Evolutionary conservation across 2,888 invertebrate species (phyloP).

Genomic region (Tinea semifulvella): DNA sequence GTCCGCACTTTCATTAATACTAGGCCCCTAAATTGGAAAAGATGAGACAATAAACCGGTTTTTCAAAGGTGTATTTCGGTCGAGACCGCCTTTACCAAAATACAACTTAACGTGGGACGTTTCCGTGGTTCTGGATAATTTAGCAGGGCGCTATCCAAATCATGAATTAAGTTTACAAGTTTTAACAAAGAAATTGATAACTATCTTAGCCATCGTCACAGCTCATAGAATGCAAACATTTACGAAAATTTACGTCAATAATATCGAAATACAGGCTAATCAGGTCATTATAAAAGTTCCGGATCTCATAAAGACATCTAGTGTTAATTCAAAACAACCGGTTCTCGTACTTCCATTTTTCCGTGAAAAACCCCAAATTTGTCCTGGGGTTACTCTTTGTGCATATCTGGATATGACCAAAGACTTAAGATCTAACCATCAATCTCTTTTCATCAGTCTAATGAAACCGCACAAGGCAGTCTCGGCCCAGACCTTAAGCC

Average conservation of each 20-base stretch:
- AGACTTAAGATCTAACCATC: not conserved
- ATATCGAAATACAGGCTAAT: constrained; percentile 14
- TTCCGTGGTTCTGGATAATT: constrained; percentile 17
- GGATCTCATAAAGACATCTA: constrained; percentile 16
- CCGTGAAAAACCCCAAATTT: constrained; percentile 18
- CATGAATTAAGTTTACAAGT: constrained; percentile 15
- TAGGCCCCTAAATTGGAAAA: constrained; percentile 13
- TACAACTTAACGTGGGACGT: constrained; percentile 28
- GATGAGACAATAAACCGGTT: constrained; percentile 16
- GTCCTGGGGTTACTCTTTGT: constrained; percentile 17
- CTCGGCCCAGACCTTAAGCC: constrained; percentile 20
- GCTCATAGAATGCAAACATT: constrained; percentile 21
- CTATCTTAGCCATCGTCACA: constrained; percentile 21
- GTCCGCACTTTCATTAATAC: constrained; percentile 18
- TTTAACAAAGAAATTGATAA: constrained; percentile 21
- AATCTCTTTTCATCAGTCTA: constrained; percentile 15
- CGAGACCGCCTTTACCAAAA: constrained; percentile 19
- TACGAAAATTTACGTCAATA: constrained; percentile 19
- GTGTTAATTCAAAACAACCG: constrained; percentile 16
- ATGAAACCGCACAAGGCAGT: constrained; percentile 17
- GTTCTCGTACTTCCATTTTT: constrained; percentile 18
- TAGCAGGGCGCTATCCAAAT: constrained; percentile 14
- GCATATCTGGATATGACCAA: constrained; percentile 18
- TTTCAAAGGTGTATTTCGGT: constrained; percentile 17
- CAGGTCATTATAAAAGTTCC: constrained; percentile 13